Base-by-base conservation (phyloP, 1,140 invertebrate genomes). In the Scaptodrosophila lebanonensis region DNA sequence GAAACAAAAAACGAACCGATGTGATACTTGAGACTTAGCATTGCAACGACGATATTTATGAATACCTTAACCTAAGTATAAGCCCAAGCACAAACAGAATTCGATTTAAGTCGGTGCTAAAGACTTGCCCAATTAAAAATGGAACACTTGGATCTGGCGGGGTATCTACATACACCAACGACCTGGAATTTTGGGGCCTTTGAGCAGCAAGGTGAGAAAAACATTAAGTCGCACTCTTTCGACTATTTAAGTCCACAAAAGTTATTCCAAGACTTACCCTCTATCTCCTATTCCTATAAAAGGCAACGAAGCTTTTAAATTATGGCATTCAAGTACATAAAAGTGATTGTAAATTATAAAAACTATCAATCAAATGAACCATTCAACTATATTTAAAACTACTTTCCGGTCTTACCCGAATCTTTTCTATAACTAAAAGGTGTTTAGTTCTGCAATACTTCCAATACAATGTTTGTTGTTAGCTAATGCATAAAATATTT, bases 71-170 rank as follows among this genome's bases (percentile, higher is more conserved):
- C 13, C 13, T 7, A 18, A 33, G n/a, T 15, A 43, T 25, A 16
- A 5, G 15, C 22, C 39, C 39, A 30, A 50, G 6, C 16, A 40
- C 15, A 45, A 51, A 9, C 15, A 45, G 40, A 15, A 51, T 43
- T 30, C 13, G 20, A 7, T 8, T 30, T 33, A 45, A 44, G 40
- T 49, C 44, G 47, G 39, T 49, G 43, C 65, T 54, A 17, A 48
- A 50, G 32, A 54, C 53, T 73, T 73, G 64, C 59, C 63, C 63
- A 51, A 64, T 47, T 58, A 25, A 62, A 59, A 30, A 85, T 85
- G 83, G 83, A 85, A 42, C 83, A 85, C 45, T 67, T 85, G 61
- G 83, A 85, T 66, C 75, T 85, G 42, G 82, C 72, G n/a, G 76
- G 71, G 29, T 66, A 77, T 56, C 39, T 83, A 35, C 65, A 53